Evolutionary conservation across 2,113 vertebrate genomes (phyloP), one percentile per base, ranked within the genome.

Genomic region (Rhombomys opimus): DNA sequence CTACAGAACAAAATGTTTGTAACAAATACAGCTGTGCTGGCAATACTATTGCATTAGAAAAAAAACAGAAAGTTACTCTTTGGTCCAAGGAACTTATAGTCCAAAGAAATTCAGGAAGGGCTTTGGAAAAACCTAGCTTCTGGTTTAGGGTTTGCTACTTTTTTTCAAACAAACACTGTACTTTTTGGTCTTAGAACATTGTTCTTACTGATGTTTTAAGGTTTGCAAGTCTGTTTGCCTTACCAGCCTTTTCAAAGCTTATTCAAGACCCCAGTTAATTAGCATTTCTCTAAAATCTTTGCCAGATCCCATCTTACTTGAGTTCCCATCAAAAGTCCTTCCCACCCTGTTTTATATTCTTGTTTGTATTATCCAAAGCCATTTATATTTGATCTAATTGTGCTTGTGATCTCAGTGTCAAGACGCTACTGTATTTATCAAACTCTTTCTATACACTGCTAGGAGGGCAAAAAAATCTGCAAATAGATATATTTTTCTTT

Each of bases 1-100:
- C 67, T 82, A 75, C 76, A 95, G 97, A 96, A 97, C 94, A 97
- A 97, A 96, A 96, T 97, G 95, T 97, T 98, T 96, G 88, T 95
- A 96, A 97, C 88, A 96, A 96, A 96, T 96, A 88, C 97, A 97
- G 96, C 97, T 98, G 97, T 92, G 96, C 89, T 97, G 97, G 96
- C 81, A 9, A 86, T 97, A 89, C 50, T 93, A 76, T 73, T 95
- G 94, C 89, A 3, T 96, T 94, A 95, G 92, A 95, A 92, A 94
- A 97, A 94, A 97, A 96, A 95, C 87, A 96, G 95, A 97, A 94
- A 73, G 72, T 84, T 82, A 80, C 65, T 96, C 23, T 96, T 87
- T 96, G 90, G 54, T 96, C 93, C 97, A 98, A 96, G 41, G 35
- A 95, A 54, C 92, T 95, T 97, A 97, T 95, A 97, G 96, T 95